Percentiles rank a stretch among this genome's conserved stretches.
phyloP scores from a whole-genome alignment of 2,797 vertebrate species.

The Fistularia commersonii region DNA sequence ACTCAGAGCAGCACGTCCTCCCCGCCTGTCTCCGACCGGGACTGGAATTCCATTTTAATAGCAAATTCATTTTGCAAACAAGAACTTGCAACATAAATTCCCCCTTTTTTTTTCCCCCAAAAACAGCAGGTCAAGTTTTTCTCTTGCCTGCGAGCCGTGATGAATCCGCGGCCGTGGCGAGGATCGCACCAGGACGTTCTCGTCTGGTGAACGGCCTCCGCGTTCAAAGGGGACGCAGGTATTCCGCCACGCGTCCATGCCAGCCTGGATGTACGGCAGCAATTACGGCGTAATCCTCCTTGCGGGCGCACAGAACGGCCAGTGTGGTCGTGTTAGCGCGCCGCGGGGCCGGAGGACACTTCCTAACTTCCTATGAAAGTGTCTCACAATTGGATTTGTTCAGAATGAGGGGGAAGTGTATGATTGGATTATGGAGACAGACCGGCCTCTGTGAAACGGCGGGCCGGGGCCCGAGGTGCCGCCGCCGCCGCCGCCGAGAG shows the following conservation, averaged over 20 bases:
- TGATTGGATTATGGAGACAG: constrained; percentile 42
- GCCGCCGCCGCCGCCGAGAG: constrained; percentile 17
- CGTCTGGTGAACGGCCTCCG: constrained; percentile 53
- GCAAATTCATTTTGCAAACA: too few relatives aligned
- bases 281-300: constrained; percentile 18
- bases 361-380: constrained; percentile 22
- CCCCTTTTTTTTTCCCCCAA: too few relatives aligned
- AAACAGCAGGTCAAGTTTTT: background rate
- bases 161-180: constrained; percentile 6
- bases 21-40: too few relatives aligned
- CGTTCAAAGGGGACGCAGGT: constrained; percentile 34
- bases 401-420: constrained; percentile 16
- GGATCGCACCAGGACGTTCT: constrained; percentile 17
- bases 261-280: constrained; percentile 9
- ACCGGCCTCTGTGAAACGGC: constrained; percentile 27
- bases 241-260: constrained; percentile 32
- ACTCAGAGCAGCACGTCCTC: too few relatives aligned
- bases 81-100: too few relatives aligned
- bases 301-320: constrained; percentile 18
- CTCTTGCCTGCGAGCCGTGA: constrained; percentile 7
- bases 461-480: constrained; percentile 25
- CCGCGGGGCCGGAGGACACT: constrained; percentile 14
- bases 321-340: constrained; percentile 7
- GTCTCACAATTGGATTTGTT: constrained; percentile 27
- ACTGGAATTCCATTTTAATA: too few relatives aligned